Conservation (phyloP, 2,888 invertebrate genomes). For the Perdita meconis region DNA sequence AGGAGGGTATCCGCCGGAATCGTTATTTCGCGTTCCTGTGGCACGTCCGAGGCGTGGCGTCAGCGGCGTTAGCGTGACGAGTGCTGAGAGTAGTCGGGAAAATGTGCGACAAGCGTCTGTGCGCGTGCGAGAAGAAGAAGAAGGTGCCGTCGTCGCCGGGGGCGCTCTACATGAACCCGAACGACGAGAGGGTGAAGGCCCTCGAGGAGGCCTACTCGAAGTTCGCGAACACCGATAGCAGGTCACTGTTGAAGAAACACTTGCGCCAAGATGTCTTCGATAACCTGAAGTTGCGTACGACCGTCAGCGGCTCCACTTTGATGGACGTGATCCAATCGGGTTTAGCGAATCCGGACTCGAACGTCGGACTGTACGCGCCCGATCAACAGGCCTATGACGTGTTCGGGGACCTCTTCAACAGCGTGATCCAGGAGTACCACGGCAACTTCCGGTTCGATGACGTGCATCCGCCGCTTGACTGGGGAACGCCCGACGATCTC, state of each 20-base stretch:
- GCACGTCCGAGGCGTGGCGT: slow-evolving; percentile 21
- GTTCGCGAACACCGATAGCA: slow-evolving; percentile 85
- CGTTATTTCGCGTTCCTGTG: slow-evolving; percentile 44
- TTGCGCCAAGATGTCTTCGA: slow-evolving; percentile 83
- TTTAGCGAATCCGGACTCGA: slow-evolving; percentile 88
- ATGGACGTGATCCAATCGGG: slow-evolving; percentile 89
- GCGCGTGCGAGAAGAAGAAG: slow-evolving; percentile 73
- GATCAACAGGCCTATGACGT: slow-evolving; percentile 89
- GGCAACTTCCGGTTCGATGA: slow-evolving; percentile 86
- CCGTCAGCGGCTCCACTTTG: slow-evolving; percentile 87
- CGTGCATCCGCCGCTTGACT: slow-evolving; percentile 87
- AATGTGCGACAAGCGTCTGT: slow-evolving; percentile 79
- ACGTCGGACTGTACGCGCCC: slow-evolving; percentile 88
- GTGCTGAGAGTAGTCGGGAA: slow-evolving; percentile 22
- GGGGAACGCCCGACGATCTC: slow-evolving; percentile 86
- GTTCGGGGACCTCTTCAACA: slow-evolving; percentile 88
- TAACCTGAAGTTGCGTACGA: slow-evolving; percentile 86
- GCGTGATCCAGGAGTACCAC: slow-evolving; percentile 89
- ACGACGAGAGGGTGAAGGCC: slow-evolving; percentile 80
- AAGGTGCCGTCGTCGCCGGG: not conserved
- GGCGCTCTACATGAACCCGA: slow-evolving; percentile 22
- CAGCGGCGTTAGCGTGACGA: not conserved
- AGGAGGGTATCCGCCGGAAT: too few species aligned
- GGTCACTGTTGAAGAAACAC: slow-evolving; percentile 88
- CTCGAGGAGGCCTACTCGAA: slow-evolving; percentile 85